Evolutionary conservation across 2,113 vertebrate genomes (phyloP).

Genomic region (Calonectris borealis): DNA sequence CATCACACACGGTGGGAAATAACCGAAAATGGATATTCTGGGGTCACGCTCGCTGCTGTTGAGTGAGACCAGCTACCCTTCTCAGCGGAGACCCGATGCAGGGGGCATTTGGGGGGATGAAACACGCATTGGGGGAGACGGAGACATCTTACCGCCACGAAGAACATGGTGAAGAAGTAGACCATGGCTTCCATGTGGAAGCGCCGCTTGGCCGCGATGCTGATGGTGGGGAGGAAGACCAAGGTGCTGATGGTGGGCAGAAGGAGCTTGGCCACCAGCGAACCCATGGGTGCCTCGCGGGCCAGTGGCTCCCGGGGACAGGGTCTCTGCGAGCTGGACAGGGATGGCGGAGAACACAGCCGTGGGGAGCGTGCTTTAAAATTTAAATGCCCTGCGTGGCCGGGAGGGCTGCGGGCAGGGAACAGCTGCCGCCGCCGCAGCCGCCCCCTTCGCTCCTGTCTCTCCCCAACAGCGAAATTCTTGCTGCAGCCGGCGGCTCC

Average conservation of each 20-base stretch:
- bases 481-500: neutral
- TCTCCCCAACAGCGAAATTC: neutral
- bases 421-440: neutral
- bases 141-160: conserved; percentile 83
- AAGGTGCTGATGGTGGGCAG: conserved; percentile 93
- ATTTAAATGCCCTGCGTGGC: conserved; percentile 74
- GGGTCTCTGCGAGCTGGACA: neutral
- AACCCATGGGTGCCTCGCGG: conserved; percentile 79
- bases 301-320: rapidly evolving
- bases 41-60: neutral
- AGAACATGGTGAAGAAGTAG: conserved; percentile 98
- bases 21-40: neutral
- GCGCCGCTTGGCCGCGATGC: conserved; percentile 88
- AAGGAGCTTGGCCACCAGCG: conserved; percentile 89
- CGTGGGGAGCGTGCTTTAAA: conserved; percentile 75
- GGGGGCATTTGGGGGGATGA: neutral
- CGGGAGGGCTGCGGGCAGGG: neutral
- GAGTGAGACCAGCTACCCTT: neutral
- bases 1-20: rapidly evolving
- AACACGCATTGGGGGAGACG: neutral
- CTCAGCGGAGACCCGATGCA: rapidly evolving
- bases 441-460: neutral
- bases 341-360: conserved; percentile 44
- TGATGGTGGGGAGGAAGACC: conserved; percentile 89
- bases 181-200: conserved; percentile 99